These are phyloP conservation scores for Ichneumoninae sp. DNA, from an alignment of 2,888 invertebrate species.

Conservation along the genomic window DNA sequence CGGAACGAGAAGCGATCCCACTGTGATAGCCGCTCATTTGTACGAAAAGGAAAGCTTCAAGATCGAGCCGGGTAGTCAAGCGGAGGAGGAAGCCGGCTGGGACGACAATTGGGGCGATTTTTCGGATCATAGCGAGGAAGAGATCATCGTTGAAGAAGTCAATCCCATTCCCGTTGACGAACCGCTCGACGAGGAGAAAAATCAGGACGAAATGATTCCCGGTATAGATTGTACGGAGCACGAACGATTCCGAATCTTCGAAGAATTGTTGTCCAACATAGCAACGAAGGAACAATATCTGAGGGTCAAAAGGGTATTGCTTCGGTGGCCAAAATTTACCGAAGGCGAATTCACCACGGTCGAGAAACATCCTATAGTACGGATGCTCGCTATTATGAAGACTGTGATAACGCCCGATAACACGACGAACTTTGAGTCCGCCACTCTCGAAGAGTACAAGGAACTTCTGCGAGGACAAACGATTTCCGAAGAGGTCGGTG, in stretches of 20 bases:
- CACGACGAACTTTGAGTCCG: constrained; percentile 68
- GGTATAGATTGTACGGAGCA: constrained; percentile 71
- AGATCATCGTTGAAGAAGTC: constrained; percentile 61
- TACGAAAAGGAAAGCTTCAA: constrained; percentile 58
- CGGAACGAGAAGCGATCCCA: constrained; percentile 6
- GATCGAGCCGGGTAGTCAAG: constrained; percentile 26
- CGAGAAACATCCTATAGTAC: constrained; percentile 75
- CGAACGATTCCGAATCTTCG: constrained; percentile 75
- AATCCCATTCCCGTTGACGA: constrained; percentile 58
- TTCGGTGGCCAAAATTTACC: constrained; percentile 75
- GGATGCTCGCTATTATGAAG: constrained; percentile 71
- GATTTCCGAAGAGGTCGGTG: constrained; percentile 73
- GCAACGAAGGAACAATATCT: constrained; percentile 73
- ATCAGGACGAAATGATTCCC: constrained; percentile 46
- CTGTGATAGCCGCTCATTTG: constrained; percentile 31
- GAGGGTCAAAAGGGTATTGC: constrained; percentile 74
- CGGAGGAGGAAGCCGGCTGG: constrained; percentile 72
- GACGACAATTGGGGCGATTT: constrained; percentile 80
- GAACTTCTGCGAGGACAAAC: constrained; percentile 74
- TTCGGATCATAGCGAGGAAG: constrained; percentile 72
- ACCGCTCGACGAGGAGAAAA: constrained; percentile 18
- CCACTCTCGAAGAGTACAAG: constrained; percentile 77
- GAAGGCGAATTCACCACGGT: constrained; percentile 69
- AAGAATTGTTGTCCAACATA: constrained; percentile 71
- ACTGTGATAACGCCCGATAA: constrained; percentile 68